Percentiles rank a stretch among this genome's conserved stretches.
phyloP scores from a whole-genome alignment of 2,888 invertebrate genomes.

The Agrochola macilenta region DNA sequence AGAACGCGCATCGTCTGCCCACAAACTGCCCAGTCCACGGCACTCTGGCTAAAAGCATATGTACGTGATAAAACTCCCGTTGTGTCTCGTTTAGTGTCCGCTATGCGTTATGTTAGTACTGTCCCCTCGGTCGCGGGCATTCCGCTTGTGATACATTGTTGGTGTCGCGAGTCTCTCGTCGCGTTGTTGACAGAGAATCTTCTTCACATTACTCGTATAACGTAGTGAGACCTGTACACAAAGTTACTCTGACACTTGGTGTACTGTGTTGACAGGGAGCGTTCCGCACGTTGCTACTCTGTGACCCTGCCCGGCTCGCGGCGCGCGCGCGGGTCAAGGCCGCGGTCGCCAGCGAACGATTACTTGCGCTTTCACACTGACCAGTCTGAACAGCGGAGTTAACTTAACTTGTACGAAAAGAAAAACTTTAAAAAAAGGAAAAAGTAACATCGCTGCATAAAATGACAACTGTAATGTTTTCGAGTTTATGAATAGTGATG shows the following conservation, averaged over 20 bases:
- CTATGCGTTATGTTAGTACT: no score
- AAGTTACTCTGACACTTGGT: not conserved
- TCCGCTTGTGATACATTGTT: no score
- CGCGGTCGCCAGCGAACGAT: not conserved
- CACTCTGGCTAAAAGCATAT: no score
- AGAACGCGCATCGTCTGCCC: no score
- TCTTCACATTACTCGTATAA: no score
- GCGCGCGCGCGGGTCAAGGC: constrained; percentile 26
- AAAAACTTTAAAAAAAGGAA: no score
- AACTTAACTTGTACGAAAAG: not conserved
- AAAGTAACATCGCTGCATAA: not conserved
- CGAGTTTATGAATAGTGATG: not conserved
- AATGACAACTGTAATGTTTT: not conserved
- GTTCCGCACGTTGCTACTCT: not conserved
- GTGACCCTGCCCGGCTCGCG: not conserved
- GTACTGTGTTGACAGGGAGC: not conserved
- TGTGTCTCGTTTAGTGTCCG: no score
- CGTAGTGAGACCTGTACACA: not conserved
- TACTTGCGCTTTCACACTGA: constrained; percentile 30
- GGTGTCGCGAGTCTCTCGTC: no score
- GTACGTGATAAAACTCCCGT: no score
- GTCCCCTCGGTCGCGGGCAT: no score
- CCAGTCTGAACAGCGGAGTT: not conserved
- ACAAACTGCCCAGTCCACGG: no score
- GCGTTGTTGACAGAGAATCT: no score